Percentiles rank a stretch among this genome's conserved stretches.
Evolutionary conservation across 1,140 invertebrate genomes (phyloP).

Genomic region (Pomacea maculata): DNA sequence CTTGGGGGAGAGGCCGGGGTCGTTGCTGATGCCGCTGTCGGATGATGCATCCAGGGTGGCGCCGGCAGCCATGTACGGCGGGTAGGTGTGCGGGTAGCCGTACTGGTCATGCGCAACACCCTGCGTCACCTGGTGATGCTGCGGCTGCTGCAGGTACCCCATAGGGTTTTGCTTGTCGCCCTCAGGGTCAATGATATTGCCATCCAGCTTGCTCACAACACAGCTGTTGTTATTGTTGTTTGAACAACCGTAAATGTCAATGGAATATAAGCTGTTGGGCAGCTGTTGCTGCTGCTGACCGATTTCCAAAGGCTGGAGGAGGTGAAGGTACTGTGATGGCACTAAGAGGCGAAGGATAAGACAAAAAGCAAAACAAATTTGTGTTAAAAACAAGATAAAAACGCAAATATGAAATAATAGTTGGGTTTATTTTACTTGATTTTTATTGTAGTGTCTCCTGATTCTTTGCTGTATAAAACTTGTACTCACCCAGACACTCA

Average conservation of each 20-base stretch:
- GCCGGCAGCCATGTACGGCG: conserved; percentile 9
- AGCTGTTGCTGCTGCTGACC: not conserved
- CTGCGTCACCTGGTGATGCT: conserved; percentile 10
- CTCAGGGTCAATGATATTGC: conserved; percentile 3
- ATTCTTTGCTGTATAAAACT: no score
- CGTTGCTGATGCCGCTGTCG: conserved; percentile 17
- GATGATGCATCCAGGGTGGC: conserved; percentile 3
- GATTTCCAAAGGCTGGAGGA: conserved; percentile 20
- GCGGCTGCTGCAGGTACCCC: conserved; percentile 3
- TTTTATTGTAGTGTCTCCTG: no score
- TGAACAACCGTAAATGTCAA: conserved; percentile 6
- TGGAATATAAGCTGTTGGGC: conserved; percentile 6
- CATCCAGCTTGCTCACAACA: conserved; percentile 7
- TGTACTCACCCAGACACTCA: no score
- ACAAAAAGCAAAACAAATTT: not conserved
- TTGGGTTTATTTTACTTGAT: no score
- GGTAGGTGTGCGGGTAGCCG: conserved; percentile 2
- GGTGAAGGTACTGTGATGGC: conserved; percentile 14
- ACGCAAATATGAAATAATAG: no score
- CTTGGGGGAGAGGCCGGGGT: conserved; percentile 15
- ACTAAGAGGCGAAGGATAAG: not conserved
- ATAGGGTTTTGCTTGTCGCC: not conserved
- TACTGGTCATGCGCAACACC: conserved; percentile 1
- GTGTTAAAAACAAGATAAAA: no score
- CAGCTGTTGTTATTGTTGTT: conserved; percentile 13